Evolutionary conservation across 2,113 vertebrate species (phyloP).

Genomic region (Chaenocephalus aceratus): DNA sequence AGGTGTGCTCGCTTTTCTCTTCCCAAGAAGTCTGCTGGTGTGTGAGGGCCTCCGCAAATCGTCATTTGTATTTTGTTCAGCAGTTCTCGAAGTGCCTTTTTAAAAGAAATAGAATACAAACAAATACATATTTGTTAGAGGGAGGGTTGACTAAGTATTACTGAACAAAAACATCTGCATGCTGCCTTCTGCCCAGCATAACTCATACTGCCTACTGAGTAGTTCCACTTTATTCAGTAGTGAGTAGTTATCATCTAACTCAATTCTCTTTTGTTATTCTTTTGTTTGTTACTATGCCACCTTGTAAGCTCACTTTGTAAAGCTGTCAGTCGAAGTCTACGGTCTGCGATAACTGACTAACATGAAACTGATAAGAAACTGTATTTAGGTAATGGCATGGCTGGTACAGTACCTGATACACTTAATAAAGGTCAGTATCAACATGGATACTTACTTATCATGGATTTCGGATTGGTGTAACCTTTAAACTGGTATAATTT

Average conservation of each 20-base stretch:
- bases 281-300: neutral
- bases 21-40: slow-evolving; percentile 65
- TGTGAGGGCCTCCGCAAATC: slow-evolving; percentile 44
- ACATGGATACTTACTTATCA: neutral
- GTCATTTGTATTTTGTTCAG: slow-evolving; percentile 15
- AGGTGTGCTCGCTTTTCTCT: slow-evolving; percentile 69
- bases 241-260: neutral
- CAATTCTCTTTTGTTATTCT: neutral
- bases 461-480: neutral
- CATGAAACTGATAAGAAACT: neutral
- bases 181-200: neutral
- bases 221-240: neutral
- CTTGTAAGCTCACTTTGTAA: neutral
- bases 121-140: slow-evolving; percentile 1
- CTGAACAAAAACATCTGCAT: neutral
- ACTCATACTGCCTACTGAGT: neutral
- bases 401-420: neutral
- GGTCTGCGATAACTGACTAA: neutral
- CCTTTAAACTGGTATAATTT: neutral
- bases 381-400: neutral
- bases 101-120: slow-evolving; percentile 21
- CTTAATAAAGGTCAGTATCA: neutral
- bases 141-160: neutral
- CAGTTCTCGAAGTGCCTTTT: slow-evolving; percentile 47
- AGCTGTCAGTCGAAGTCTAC: neutral